Base-by-base conservation (phyloP, 2,888 invertebrate genomes). In the Pristionchus arcanus region DNA sequence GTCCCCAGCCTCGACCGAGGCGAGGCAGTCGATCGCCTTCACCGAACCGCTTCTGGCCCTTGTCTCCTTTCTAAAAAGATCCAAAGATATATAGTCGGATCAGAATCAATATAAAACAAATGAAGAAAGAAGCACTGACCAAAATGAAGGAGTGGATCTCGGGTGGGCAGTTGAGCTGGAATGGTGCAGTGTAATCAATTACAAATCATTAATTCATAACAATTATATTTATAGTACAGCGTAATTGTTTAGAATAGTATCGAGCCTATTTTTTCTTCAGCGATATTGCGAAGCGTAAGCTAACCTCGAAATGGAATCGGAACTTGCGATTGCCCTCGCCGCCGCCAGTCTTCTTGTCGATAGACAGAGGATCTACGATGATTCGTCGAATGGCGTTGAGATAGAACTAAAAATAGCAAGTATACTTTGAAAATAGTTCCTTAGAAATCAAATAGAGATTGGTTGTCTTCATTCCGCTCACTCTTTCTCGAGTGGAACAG, bases 301-400 rank as follows among this genome's bases (percentile, higher is more conserved):
- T 63, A 0, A 87, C 87, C 42, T 87, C 87, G 31, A 87, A 87
- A 49, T 87, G 87, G 15, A 87, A 15, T 9, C 63, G 31, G 37
- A 74, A 74, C 42, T 74, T 74, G 37, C 11, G 1, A 4, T 68
- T 68, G 31, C 1, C 2, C 1, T 68, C 9, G 9, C 21, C n/a
- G 1, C 19, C 74, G 19, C 11, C 37, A 0, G 37, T 7, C 0
- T 68, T 16, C 11, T 31, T 25, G 42, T 74, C 74, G 2, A 34
- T 19, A 13, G 74, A 74, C 1, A 74, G n/a, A 21, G 90, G 91
- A 89, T 92, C 92, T 28, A 92, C 90, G 49, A 92, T 92, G 31
- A 92, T 91, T 28, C 92, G 90, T 37, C 92, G 91, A 28, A 92
- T 91, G 25, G 90, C 87, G 9, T 88, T 74, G 16, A 91, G 87